Evolutionary conservation across 2,797 vertebrate species (phyloP), one percentile per base, ranked within the genome.

Genomic region (Pangasius mekongensis): DNA sequence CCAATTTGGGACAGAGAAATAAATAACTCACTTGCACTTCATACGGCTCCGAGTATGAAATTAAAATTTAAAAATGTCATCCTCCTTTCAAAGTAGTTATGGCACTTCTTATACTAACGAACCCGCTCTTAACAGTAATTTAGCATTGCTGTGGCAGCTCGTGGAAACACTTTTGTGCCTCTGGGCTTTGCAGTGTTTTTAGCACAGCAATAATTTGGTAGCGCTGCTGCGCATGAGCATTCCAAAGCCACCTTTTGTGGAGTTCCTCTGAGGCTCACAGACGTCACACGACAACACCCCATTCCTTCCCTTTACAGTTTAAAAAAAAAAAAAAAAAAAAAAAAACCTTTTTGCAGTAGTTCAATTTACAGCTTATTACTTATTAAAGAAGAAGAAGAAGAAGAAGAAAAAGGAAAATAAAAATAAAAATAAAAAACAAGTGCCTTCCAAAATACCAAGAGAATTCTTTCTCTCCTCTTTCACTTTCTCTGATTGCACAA

Each of bases 1-100:
- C 67, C 89, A 58, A 58, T 91, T 91, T 64, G 83, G 47, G 73
- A 84, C 64, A 10, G 24, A 60, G 60, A 62, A 74, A 39, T 60
- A 54, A 71, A 81, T 74, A 76, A 88, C 52, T 84, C 62, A 54
- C n/a, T 20, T 14, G 7, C 30, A 8, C n/a, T 52, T 83, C 81
- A 33, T 16, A 11, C 10, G 2, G 67, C 86, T 39, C 52, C 5
- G 30, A 47, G 30, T 77, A 39, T 30, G 60, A 84, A 84, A 84
- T 58, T 84, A 83, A 87, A 62, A 71, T n/a, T n/a, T n/a, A n/a
- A 80, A 43, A 8, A 73, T 30, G 30, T 36, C 33, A 11, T 73
- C 22, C 9, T 73, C 69, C 20, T 24, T 10, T 43, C 36, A 49
- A 1, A 14, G 24, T 6, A 27, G 24, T 27, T 16, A 76, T 6